These are phyloP conservation scores for Noctua janthe DNA, from an alignment of 2,888 invertebrate species.

Conservation along the genomic window DNA sequence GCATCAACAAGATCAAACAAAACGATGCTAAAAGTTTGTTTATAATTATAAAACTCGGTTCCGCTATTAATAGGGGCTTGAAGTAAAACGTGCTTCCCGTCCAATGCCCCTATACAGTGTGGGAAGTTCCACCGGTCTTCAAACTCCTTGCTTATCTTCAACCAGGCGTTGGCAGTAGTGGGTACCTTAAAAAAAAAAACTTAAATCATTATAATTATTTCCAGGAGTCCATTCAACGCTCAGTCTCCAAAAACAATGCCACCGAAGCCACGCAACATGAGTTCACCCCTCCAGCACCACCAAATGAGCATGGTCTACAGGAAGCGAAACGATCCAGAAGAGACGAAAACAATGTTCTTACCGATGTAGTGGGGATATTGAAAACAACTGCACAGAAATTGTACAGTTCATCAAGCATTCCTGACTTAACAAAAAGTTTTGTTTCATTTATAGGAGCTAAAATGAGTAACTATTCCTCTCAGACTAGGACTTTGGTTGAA, in stretches of 20 bases:
- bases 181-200: slow-evolving; percentile 17
- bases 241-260: neutral
- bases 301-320: slow-evolving; percentile 34
- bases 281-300: slow-evolving; percentile 7
- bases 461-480: slow-evolving; percentile 43
- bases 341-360: slow-evolving; percentile 39
- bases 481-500: slow-evolving; percentile 27
- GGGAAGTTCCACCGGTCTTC: slow-evolving; percentile 48
- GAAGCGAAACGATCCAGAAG: slow-evolving; percentile 42
- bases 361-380: slow-evolving; percentile 44
- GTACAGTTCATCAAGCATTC: neutral
- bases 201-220: slow-evolving; percentile 21
- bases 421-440: slow-evolving; percentile 39
- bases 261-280: neutral
- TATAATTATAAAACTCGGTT: slow-evolving; percentile 14
- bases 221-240: slow-evolving; percentile 25
- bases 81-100: slow-evolving; percentile 6
- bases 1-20: slow-evolving; percentile 18
- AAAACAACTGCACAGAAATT: slow-evolving; percentile 46
- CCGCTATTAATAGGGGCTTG: slow-evolving; percentile 11
- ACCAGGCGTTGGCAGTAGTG: slow-evolving; percentile 23
- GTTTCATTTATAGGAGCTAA: slow-evolving; percentile 36
- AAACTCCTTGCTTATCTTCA: slow-evolving; percentile 43
- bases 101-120: slow-evolving; percentile 52
- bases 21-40: slow-evolving; percentile 9